These are phyloP conservation scores for Polypterus senegalus DNA, from an alignment of 2,113 vertebrate species.

Conservation along the genomic window DNA sequence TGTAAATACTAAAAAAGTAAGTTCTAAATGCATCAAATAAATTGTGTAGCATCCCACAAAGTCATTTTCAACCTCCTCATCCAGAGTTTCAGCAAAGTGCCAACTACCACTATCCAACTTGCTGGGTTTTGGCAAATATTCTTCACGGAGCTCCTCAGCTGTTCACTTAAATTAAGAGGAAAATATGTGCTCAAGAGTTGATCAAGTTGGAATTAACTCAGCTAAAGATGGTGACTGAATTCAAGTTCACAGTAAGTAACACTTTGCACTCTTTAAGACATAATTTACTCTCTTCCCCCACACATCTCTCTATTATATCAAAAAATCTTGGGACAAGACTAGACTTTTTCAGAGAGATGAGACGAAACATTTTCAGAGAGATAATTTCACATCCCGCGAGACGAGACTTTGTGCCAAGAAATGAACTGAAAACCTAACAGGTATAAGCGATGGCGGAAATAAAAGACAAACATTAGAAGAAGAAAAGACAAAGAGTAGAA, in stretches of 20 bases:
- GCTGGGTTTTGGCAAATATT: conserved; percentile 8
- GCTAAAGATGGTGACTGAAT: neutral
- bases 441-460: no score
- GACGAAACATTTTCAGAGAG: no score
- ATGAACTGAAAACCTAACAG: no score
- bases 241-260: neutral
- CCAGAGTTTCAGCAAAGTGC: conserved; percentile 13
- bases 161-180: conserved; percentile 15
- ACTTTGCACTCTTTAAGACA: neutral
- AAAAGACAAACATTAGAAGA: no score
- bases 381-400: no score
- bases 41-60: conserved; percentile 21
- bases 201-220: neutral
- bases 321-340: no score
- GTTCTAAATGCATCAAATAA: conserved; percentile 11
- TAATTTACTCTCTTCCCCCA: no score
- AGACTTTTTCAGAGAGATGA: no score
- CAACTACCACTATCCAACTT: conserved; percentile 9
- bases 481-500: no score
- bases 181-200: conserved; percentile 2
- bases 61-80: conserved; percentile 4
- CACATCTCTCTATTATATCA: no score
- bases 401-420: no score
- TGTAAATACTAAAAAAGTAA: conserved; percentile 6
- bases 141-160: conserved; percentile 8